phyloP scores from a whole-genome alignment of 1,140 invertebrate species.

The Temnothorax nylanderi region DNA sequence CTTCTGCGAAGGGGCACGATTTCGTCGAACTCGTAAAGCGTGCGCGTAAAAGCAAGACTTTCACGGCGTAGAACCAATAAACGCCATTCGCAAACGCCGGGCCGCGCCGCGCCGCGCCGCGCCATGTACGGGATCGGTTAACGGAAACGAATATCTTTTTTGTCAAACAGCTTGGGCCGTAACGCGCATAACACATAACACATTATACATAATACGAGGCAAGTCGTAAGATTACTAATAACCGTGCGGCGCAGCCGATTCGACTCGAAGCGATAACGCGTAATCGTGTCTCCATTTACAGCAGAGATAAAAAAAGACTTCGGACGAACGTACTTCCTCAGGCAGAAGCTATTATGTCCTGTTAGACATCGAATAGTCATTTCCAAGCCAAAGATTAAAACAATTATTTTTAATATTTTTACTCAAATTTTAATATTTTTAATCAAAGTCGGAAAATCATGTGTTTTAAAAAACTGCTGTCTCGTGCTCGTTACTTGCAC shows the following conservation, averaged over 20 bases:
- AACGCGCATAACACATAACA: not conserved
- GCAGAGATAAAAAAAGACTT: not conserved
- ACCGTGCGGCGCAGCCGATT: not conserved
- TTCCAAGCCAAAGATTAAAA: not conserved
- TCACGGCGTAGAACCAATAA: slow-evolving; percentile 69
- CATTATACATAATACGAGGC: not conserved
- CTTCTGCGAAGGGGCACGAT: slow-evolving; percentile 65
- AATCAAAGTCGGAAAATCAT: not conserved
- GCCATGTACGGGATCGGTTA: slow-evolving; percentile 5
- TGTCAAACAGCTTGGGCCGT: not conserved
- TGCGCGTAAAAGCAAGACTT: slow-evolving; percentile 61
- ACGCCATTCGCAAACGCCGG: slow-evolving; percentile 42
- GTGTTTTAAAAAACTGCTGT: too few relatives aligned
- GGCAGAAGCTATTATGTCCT: not conserved
- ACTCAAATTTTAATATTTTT: too few relatives aligned
- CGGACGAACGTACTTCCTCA: not conserved
- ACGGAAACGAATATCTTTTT: slow-evolving; percentile 15
- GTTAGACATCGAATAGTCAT: not conserved
- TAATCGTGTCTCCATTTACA: not conserved
- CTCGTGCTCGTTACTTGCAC: too few relatives aligned
- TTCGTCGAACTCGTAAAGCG: slow-evolving; percentile 70
- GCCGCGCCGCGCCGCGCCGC: not conserved
- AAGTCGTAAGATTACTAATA: not conserved
- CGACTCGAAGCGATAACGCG: not conserved
- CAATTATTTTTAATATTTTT: not conserved